A percentile compares a stretch with the other conserved stretches of the same genome.
These are phyloP conservation scores for Hylyphantes graminicola DNA, from an alignment of 1,140 invertebrate species.

Conservation along the genomic window DNA sequence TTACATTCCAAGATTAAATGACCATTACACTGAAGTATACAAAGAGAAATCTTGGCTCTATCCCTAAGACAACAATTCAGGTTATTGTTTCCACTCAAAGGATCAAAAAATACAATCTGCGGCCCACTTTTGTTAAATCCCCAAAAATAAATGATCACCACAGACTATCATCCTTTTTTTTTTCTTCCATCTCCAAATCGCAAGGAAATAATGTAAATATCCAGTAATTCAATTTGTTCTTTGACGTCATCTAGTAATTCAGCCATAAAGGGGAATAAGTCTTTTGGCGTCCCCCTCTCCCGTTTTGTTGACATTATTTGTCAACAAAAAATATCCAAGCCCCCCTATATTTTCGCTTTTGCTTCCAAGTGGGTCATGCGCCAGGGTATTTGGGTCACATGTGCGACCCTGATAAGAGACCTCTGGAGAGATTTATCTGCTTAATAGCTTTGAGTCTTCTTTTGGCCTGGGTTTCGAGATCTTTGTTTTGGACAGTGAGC, in stretches of 20 bases:
- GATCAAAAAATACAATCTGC: conserved; percentile 14
- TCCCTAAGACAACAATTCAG: conserved; percentile 3
- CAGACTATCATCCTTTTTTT: conserved; percentile 32
- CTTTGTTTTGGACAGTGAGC: too few relatives aligned
- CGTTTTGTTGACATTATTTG: conserved; percentile 60
- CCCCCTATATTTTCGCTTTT: conserved; percentile 15
- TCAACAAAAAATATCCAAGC: conserved; percentile 54
- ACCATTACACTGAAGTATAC: conserved; percentile 13
- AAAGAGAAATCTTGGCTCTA: conserved; percentile 16
- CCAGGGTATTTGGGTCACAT: conserved; percentile 57
- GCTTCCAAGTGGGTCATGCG: conserved; percentile 58
- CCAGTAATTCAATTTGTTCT: conserved; percentile 54
- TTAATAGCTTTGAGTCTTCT: conserved; percentile 54
- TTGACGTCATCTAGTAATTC: conserved; percentile 55
- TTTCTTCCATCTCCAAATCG: conserved; percentile 37
- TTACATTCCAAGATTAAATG: conserved; percentile 28
- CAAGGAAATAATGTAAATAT: conserved; percentile 59
- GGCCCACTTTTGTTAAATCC: conserved; percentile 22
- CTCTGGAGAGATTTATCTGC: conserved; percentile 48
- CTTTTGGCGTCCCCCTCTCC: conserved; percentile 35
- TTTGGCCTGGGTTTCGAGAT: too few relatives aligned
- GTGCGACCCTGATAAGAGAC: conserved; percentile 44
- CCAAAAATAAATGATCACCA: conserved; percentile 31
- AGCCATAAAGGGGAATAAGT: conserved; percentile 49
- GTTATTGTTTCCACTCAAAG: conserved; percentile 8